Base-by-base conservation (phyloP, 2,797 vertebrate species). In the Coracias cyanogaster region DNA sequence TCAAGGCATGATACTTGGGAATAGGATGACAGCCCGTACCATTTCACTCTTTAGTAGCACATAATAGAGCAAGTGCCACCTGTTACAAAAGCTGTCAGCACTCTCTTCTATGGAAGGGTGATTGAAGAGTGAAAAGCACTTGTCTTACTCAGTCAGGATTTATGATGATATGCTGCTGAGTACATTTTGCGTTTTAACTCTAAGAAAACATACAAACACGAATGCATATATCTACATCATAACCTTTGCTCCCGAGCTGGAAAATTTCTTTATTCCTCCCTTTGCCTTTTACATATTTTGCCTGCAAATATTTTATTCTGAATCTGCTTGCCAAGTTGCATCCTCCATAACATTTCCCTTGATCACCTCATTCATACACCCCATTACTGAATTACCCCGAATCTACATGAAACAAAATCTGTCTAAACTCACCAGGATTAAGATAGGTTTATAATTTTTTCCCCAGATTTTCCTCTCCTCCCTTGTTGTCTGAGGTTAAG, bases 11-110 rank as follows among this genome's bases (percentile, higher is more conserved):
- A 77, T 94, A 54, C 85, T 91, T 91, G 93, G 96, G 93, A 96
- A 92, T 89, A 94, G 93, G 69, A 90, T 91, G 94, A 96, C 93
- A 95, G 86, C 74, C 88, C 0, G 0, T 33, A 72, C 72, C 65
- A 62, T 76, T 94, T 88, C 91, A 71, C 88, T 95, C 83, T 84
- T 92, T 86, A 94, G 86, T 82, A 93, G 90, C 86, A 94, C 78
- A 85, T 95, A 93, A 92, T 92, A 94, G 86, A 94, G 95, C 77
- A 90, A 97, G 83, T 96, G 94, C 88, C 88, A 94, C 94, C 94
- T 96, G 96, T 93, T 94, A 84, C 7, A 82, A 85, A 72, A 94
- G 87, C 95, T 96, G 93, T 93, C 94, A 96, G 77, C 55, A 3
- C 91, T 88, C 62, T 93, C 37, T 89, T 79, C 4, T 1, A 67